phyloP scores from a whole-genome alignment of 23 tunicate genomes.

The Halocynthia aurantium region DNA sequence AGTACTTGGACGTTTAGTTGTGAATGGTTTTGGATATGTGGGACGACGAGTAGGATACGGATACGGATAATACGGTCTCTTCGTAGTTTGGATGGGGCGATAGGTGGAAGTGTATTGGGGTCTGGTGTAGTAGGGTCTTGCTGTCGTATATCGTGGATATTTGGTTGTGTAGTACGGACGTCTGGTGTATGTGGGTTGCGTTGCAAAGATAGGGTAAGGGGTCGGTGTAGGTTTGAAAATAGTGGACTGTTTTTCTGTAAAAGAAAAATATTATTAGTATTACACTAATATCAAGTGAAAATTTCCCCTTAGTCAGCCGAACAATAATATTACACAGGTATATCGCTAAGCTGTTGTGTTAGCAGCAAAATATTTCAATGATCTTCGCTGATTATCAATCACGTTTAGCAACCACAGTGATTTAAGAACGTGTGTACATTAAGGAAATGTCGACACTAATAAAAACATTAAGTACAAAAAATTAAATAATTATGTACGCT shows the following conservation, averaged over 20 bases:
- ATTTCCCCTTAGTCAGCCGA: no score
- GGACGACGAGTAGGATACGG: neutral
- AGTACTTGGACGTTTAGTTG: constrained; percentile 5
- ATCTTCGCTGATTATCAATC: no score
- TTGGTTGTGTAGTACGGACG: no score
- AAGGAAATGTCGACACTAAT: no score
- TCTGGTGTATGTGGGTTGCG: neutral
- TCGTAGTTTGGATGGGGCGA: neutral
- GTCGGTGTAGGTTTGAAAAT: neutral
- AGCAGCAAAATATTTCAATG: no score
- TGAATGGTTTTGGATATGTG: neutral
- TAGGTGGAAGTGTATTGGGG: neutral
- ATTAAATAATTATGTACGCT: no score
- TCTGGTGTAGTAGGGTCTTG: constrained; percentile 13
- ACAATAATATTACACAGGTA: no score
- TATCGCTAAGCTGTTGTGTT: no score
- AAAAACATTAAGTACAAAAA: no score
- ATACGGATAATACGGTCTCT: neutral
- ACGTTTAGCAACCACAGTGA: no score
- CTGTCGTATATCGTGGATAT: neutral
- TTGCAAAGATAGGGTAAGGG: neutral
- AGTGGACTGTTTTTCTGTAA: neutral
- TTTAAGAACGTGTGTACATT: no score
- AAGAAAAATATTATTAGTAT: neutral
- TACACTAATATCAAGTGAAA: no score